These are phyloP conservation scores for Drosophila insularis DNA, from an alignment of 1,140 invertebrate species.

Conservation along the genomic window DNA sequence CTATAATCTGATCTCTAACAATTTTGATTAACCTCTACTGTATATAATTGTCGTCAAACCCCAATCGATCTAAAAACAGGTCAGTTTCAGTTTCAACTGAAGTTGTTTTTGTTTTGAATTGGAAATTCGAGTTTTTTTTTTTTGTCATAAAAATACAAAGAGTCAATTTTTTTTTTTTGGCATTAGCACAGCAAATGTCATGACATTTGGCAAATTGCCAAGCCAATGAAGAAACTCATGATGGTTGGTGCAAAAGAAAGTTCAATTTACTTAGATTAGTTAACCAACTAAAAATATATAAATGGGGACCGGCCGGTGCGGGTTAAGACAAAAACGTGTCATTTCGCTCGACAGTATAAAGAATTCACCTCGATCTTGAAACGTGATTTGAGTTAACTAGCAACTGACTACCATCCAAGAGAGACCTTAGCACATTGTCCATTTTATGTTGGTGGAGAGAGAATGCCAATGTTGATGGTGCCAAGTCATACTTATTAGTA, in stretches of 20 bases:
- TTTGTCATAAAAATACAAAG: slow-evolving; percentile 2
- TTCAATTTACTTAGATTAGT: slow-evolving; percentile 9
- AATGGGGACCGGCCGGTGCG: slow-evolving; percentile 7
- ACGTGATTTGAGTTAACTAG: slow-evolving; percentile 62
- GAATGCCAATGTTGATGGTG: background rate
- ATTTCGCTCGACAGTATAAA: slow-evolving; percentile 53
- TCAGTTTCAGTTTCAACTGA: slow-evolving; percentile 14
- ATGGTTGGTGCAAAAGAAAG: slow-evolving; percentile 30
- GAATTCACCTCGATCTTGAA: slow-evolving; percentile 81
- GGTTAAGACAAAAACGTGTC: slow-evolving; percentile 49
- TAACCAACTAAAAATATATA: slow-evolving; percentile 8
- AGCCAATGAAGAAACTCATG: background rate
- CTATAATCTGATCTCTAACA: slow-evolving; percentile 16
- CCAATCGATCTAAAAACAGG: slow-evolving; percentile 10
- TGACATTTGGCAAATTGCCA: slow-evolving; percentile 9
- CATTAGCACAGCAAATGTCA: slow-evolving; percentile 6
- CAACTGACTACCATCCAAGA: background rate
- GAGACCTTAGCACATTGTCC: slow-evolving; percentile 49
- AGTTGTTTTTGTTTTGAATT: slow-evolving; percentile 5
- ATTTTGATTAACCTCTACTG: slow-evolving; percentile 13
- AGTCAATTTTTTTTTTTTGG: slow-evolving; percentile 5
- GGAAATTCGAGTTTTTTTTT: slow-evolving; percentile 23
- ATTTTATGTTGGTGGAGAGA: background rate
- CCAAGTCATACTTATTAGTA: background rate
- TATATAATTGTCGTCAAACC: background rate